A percentile compares a stretch with the other conserved stretches of the same genome.
Conservation (phyloP, 1,140 invertebrate genomes). For the Physella acuta region DNA sequence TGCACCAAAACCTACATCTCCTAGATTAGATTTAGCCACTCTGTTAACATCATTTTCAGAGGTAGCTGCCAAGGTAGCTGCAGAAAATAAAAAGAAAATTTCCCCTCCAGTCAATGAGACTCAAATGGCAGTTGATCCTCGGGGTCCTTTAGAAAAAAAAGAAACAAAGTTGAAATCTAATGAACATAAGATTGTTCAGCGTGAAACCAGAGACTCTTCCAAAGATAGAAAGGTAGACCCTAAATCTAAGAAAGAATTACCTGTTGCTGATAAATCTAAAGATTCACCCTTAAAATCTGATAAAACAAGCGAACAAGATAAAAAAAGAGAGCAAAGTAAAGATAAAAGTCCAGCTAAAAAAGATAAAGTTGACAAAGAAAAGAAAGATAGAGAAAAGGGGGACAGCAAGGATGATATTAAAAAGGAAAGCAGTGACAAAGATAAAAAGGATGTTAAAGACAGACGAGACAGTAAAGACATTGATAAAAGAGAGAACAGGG, state of each 20-base stretch:
- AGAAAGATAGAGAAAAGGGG: conserved; percentile 8
- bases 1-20: neutral
- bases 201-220: neutral
- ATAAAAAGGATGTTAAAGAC: conserved; percentile 9
- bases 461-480: conserved; percentile 17
- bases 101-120: neutral
- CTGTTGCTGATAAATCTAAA: neutral
- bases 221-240: neutral
- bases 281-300: neutral
- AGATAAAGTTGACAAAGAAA: neutral
- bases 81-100: neutral
- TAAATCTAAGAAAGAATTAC: neutral
- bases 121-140: too few relatives aligned
- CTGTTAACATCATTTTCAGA: conserved; percentile 12
- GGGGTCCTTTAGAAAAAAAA: too few relatives aligned
- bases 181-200: too few relatives aligned
- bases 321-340: conserved; percentile 1
- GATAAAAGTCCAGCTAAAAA: conserved; percentile 4
- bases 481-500: conserved; percentile 8
- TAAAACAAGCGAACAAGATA: neutral
- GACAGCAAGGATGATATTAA: conserved; percentile 13
- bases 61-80: conserved; percentile 15
- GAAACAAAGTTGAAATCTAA: too few relatives aligned
- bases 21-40: conserved; percentile 17
- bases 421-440: conserved; percentile 14